Percentiles rank a stretch among this genome's conserved stretches.
Evolutionary conservation across 23 tunicate genomes (phyloP).

Genomic region (Halocynthia aurantium): DNA sequence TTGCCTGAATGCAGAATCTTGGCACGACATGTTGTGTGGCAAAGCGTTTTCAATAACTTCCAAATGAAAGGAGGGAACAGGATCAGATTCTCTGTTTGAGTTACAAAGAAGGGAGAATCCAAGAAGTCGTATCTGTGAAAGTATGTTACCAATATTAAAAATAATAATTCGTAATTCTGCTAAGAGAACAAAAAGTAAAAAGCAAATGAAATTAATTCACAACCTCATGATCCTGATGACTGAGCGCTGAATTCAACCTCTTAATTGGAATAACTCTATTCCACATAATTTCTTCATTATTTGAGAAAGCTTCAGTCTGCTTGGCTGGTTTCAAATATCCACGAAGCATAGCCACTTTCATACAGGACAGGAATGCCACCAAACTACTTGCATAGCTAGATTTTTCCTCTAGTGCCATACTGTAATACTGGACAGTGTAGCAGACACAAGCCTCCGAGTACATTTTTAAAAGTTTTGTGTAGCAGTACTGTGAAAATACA

Average conservation of each 20-base stretch:
- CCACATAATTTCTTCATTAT: too few species aligned
- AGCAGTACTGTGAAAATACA: conserved; percentile 46
- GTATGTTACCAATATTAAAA: background rate
- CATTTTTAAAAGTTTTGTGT: conserved; percentile 31
- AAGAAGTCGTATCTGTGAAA: conserved; percentile 33
- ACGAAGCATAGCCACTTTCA: background rate
- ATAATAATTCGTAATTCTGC: background rate
- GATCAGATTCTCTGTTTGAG: conserved; percentile 33
- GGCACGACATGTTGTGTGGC: conserved; percentile 49
- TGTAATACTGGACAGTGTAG: conserved; percentile 5
- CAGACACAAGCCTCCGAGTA: conserved; percentile 30
- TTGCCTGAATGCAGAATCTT: conserved; percentile 58
- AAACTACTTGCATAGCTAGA: background rate
- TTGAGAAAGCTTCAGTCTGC: too few species aligned
- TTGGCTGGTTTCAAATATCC: background rate
- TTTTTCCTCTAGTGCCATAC: background rate
- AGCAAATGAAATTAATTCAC: background rate
- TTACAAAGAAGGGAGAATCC: conserved; percentile 45
- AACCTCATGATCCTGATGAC: conserved; percentile 52
- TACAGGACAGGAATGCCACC: background rate
- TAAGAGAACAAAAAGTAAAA: background rate
- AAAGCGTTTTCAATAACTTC: conserved; percentile 20
- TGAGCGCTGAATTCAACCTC: conserved; percentile 29
- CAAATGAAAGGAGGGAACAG: conserved; percentile 12
- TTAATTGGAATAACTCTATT: background rate